These are phyloP conservation scores for Piscicola geometra DNA, from an alignment of 2,888 invertebrate genomes.

Conservation along the genomic window DNA sequence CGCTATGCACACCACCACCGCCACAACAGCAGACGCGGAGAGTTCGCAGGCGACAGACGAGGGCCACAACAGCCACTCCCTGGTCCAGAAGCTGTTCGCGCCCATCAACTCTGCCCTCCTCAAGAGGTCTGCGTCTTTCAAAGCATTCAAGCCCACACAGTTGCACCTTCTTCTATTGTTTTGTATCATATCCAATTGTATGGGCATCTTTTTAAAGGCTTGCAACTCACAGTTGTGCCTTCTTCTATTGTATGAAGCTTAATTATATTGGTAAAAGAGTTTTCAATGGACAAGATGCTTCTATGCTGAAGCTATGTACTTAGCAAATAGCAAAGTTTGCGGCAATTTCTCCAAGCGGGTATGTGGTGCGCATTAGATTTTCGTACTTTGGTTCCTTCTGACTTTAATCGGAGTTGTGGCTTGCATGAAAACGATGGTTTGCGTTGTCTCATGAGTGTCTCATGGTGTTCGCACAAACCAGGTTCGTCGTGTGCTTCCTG, in stretches of 20 bases:
- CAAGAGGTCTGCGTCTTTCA: no score
- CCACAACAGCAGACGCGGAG: slow-evolving; percentile 8
- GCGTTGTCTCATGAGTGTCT: not conserved
- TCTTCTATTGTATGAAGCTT: not conserved
- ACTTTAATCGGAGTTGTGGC: no score
- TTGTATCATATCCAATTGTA: not conserved
- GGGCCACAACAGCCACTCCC: slow-evolving; percentile 65
- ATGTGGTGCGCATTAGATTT: no score
- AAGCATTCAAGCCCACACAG: no score
- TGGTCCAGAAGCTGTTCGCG: slow-evolving; percentile 69
- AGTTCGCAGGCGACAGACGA: slow-evolving; percentile 48
- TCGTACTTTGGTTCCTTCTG: no score
- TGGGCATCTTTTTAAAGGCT: not conserved
- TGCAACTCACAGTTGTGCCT: not conserved
- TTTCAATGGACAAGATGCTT: no score
- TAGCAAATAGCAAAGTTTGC: no score
- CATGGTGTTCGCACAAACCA: slow-evolving; percentile 41
- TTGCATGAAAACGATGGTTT: not conserved
- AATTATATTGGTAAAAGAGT: no score
- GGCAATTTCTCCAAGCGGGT: no score
- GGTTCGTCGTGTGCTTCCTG: slow-evolving; percentile 82
- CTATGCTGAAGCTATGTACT: no score
- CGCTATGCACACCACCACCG: no score
- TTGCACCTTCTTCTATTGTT: not conserved
- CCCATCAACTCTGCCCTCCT: slow-evolving; percentile 64